A percentile compares a stretch with the other conserved stretches of the same genome.
Conservation (phyloP, 2,113 vertebrate genomes). For the Saiga tatarica region DNA sequence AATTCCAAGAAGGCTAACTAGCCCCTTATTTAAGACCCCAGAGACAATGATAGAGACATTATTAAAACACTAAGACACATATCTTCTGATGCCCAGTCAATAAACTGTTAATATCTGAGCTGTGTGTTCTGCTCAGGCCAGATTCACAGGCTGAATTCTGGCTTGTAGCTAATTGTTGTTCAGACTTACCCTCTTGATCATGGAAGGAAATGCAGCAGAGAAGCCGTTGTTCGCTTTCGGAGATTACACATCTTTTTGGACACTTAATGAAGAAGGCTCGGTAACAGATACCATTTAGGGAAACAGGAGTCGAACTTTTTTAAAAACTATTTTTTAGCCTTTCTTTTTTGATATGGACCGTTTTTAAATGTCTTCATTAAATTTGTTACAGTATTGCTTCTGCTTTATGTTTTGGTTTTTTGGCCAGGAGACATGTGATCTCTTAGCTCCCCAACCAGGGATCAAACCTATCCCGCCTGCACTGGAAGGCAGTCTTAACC, state of each 20-base stretch:
- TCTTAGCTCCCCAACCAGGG: neutral
- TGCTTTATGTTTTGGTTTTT: neutral
- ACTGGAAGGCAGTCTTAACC: neutral
- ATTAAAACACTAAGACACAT: neutral
- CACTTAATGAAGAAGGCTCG: neutral
- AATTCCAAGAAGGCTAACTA: neutral
- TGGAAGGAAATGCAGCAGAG: neutral
- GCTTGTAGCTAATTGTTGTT: neutral
- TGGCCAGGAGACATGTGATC: neutral
- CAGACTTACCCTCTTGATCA: neutral
- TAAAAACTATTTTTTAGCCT: neutral
- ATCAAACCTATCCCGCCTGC: neutral
- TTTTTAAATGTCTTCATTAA: neutral
- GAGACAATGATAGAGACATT: neutral
- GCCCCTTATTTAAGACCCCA: neutral
- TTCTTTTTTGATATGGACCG: neutral
- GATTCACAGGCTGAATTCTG: neutral
- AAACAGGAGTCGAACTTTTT: neutral
- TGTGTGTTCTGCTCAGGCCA: neutral
- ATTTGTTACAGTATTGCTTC: neutral
- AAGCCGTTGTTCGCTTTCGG: neutral
- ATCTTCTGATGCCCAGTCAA: too few species aligned
- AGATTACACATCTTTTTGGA: neutral
- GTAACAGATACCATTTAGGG: neutral
- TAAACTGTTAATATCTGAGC: neutral